Evolutionary conservation across 2,797 vertebrate species (phyloP).

Genomic region (Discoglossus pictus): DNA sequence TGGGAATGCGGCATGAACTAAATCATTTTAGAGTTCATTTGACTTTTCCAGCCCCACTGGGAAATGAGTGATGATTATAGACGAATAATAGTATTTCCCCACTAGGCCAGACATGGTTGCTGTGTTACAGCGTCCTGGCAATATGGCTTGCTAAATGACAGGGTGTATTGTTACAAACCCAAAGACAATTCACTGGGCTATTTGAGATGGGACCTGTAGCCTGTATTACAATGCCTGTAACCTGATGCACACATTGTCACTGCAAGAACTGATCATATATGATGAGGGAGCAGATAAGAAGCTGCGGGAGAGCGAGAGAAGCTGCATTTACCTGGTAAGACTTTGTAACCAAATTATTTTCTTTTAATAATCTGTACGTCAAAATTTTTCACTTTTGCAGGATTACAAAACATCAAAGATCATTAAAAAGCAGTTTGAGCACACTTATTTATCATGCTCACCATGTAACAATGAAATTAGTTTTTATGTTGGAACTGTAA

Average conservation of each 20-base stretch:
- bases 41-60: not conserved
- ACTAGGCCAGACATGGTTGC: conserved; percentile 14
- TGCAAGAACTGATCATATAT: conserved; percentile 27
- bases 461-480: no score
- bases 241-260: conserved; percentile 35
- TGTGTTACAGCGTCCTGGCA: conserved; percentile 42
- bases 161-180: conserved; percentile 54
- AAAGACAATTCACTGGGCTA: conserved; percentile 33
- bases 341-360: no score
- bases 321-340: conserved; percentile 20
- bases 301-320: conserved; percentile 22
- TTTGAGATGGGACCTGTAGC: conserved; percentile 30
- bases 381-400: no score
- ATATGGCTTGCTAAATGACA: conserved; percentile 40
- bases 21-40: not conserved
- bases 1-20: no score
- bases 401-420: no score
- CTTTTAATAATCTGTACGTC: no score
- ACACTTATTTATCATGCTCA: no score
- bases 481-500: no score
- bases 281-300: not conserved
- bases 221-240: conserved; percentile 47
- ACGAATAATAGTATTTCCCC: not conserved
- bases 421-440: no score
- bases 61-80: not conserved